Percentiles rank a stretch among this genome's conserved stretches.
These are phyloP conservation scores for Altica lythri DNA, from an alignment of 2,888 invertebrate genomes.

Conservation along the genomic window DNA sequence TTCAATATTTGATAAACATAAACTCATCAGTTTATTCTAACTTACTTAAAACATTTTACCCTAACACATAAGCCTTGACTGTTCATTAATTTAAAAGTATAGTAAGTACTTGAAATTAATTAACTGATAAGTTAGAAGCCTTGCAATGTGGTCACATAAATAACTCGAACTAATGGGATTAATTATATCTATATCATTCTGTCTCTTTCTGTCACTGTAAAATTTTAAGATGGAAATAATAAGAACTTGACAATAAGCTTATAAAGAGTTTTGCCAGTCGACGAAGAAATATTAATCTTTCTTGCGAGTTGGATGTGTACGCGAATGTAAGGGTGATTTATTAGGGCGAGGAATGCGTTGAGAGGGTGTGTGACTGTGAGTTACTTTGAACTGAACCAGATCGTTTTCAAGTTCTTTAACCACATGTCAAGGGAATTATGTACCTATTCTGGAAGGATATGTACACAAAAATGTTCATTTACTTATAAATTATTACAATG, in stretches of 20 bases:
- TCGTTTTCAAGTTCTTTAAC: conserved; percentile 21
- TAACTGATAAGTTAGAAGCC: conserved; percentile 30
- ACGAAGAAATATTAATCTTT: conserved; percentile 34
- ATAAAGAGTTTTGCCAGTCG: conserved; percentile 23
- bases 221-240: conserved; percentile 40
- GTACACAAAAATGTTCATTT: too few species aligned
- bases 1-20: too few species aligned
- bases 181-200: conserved; percentile 30
- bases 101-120: conserved; percentile 29
- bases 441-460: conserved; percentile 6
- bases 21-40: too few species aligned
- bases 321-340: conserved; percentile 29
- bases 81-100: conserved; percentile 26
- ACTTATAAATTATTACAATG: too few species aligned
- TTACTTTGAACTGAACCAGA: conserved; percentile 14
- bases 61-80: conserved; percentile 13
- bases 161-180: conserved; percentile 37
- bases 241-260: conserved; percentile 40
- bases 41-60: too few species aligned
- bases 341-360: conserved; percentile 10
- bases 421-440: conserved; percentile 8
- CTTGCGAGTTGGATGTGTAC: conserved; percentile 25
- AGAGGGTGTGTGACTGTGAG: conserved; percentile 13
- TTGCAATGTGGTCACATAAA: conserved; percentile 37
- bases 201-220: conserved; percentile 28